Percentiles rank a stretch among this genome's conserved stretches.
Evolutionary conservation across 2,797 vertebrate genomes (phyloP).

Genomic region (Myotis planiceps): DNA sequence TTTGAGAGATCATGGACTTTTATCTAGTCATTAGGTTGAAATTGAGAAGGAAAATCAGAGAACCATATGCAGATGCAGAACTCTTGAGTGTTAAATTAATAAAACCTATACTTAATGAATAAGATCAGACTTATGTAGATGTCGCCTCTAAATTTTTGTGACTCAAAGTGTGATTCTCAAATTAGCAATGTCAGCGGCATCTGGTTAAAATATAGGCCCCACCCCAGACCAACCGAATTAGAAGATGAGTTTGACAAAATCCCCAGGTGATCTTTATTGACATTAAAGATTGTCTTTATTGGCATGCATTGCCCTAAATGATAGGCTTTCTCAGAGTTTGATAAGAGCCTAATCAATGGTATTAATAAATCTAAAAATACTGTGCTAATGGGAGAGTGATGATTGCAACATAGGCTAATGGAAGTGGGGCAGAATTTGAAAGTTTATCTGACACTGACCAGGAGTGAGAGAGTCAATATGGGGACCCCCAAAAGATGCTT

Average conservation of each 20-base stretch:
- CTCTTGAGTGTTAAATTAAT: neutral
- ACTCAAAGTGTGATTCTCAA: neutral
- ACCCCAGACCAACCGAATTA: neutral
- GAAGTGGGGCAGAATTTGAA: neutral
- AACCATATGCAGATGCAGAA: neutral
- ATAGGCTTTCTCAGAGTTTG: neutral
- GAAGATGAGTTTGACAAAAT: neutral
- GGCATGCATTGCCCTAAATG: neutral
- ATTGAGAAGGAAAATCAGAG: neutral
- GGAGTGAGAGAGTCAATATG: neutral
- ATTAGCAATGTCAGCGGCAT: neutral
- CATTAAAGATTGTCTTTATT: neutral
- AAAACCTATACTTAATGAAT: neutral
- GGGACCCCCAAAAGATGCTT: neutral
- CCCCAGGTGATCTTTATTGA: neutral
- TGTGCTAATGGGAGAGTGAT: neutral
- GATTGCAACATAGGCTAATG: neutral
- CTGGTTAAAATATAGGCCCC: neutral
- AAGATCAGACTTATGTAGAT: neutral
- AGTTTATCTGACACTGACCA: neutral
- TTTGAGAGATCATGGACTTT: neutral
- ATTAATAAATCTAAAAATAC: neutral
- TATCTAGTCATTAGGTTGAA: neutral
- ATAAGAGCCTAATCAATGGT: neutral
- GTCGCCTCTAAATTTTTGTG: neutral